Evolutionary conservation across 1,140 invertebrate genomes (phyloP), one percentile per base, ranked within the genome.

Genomic region (Penaeus indicus): DNA sequence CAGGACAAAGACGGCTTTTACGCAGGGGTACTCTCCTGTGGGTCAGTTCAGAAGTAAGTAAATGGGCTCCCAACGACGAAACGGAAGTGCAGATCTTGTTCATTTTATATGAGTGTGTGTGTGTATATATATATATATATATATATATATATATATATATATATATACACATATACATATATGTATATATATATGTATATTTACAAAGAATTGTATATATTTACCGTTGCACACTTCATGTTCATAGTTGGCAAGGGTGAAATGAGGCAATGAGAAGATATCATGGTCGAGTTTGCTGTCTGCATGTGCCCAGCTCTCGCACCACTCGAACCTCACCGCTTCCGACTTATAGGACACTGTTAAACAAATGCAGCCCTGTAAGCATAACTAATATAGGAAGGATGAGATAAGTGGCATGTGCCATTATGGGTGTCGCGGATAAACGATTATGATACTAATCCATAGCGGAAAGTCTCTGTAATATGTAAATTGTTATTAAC

Each of bases 1-100:
- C 27, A 97, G 92, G 91, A 96, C 95, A 89, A 97, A 97, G 7
- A 95, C 95, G 90, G 97, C 96, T 67, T 94, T 95, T 54, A 97
- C 94, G 0, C 95, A 95, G 91, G 96, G 97, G 92, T 96, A 97
- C 91, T 97, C 96, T 16, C 96, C 96, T 90, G 90, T 13, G 19
- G 77, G 27, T 54, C 54, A 54, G 10, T 13, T 16, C 54, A 11
- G 10, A 54, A 54, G 16, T 11, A 13, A 54, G 10, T 1, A 42
- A 42, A 1, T 42, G 38, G 38, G 0, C 7, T 42, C 38, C 38
- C 3, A 42, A 42, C 3, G 38, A 0, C 38, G 38, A 42, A 42
- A 42, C 4, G 38, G 38, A 54, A 54, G 16, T 54, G 54, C 54
- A 54, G 10, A 54, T 54, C 54, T 54, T 54, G 2, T 4, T 42